phyloP scores from a whole-genome alignment of 2,888 invertebrate genomes.

The Cephonodes hylas region DNA sequence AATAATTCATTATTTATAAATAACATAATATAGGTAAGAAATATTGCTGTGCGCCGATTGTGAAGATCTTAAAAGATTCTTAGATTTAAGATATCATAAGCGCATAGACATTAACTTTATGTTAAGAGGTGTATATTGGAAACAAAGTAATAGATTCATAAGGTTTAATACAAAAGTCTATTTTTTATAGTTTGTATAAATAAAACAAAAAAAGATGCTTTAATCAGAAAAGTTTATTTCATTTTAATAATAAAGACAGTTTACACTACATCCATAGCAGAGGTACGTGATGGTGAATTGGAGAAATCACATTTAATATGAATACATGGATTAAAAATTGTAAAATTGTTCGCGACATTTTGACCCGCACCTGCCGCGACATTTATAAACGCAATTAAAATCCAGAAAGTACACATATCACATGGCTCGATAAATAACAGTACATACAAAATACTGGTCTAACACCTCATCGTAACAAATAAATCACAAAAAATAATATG shows the following conservation, averaged over 20 bases:
- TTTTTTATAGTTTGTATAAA: background rate
- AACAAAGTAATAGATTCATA: too few relatives aligned
- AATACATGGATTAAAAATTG: too few relatives aligned
- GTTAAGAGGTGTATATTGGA: too few relatives aligned
- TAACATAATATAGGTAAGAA: background rate
- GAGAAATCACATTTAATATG: background rate
- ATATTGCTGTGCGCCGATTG: too few relatives aligned
- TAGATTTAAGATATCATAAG: too few relatives aligned
- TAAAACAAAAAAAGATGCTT: background rate
- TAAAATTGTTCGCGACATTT: background rate
- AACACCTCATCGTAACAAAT: background rate
- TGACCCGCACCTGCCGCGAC: background rate
- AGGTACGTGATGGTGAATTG: background rate
- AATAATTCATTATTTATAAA: background rate
- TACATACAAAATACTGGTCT: background rate
- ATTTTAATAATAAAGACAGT: slow-evolving; percentile 4
- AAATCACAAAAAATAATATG: background rate
- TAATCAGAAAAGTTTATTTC: background rate
- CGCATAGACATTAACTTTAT: too few relatives aligned
- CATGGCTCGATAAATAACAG: background rate
- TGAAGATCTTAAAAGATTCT: too few relatives aligned
- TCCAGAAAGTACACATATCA: background rate
- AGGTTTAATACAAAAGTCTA: background rate
- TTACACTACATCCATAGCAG: slow-evolving; percentile 9
- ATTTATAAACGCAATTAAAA: background rate